phyloP scores from a whole-genome alignment of 2,797 vertebrate genomes.

The Rhinichthys osculus region DNA sequence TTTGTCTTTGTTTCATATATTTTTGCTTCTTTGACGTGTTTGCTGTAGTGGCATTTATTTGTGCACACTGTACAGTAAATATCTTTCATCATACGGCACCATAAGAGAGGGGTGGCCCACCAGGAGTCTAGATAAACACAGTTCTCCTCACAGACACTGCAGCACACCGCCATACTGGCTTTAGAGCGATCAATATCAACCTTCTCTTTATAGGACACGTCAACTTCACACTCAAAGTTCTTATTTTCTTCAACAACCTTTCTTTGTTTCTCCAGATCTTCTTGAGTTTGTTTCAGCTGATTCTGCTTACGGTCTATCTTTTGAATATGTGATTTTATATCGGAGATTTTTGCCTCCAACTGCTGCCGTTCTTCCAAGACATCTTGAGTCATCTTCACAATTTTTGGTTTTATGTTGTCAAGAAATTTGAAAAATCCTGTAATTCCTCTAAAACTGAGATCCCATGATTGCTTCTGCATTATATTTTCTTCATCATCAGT shows the following conservation, averaged over 20 bases:
- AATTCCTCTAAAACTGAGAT: neutral
- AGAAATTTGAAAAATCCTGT: neutral
- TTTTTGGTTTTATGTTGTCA: no score
- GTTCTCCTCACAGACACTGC: conserved; percentile 47
- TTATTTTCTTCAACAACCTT: accelerated
- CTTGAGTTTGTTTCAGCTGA: neutral
- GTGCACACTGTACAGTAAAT: no score
- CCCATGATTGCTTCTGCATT: accelerated
- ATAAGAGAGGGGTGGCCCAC: accelerated
- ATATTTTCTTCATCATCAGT: accelerated
- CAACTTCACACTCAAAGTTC: neutral
- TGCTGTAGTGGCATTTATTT: no score
- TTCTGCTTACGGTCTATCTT: accelerated
- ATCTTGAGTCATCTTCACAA: no score
- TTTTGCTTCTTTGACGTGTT: no score
- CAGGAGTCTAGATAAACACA: no score
- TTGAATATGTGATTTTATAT: accelerated
- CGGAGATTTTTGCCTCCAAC: no score
- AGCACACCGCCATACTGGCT: neutral
- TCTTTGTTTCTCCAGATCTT: accelerated
- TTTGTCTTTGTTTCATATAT: no score
- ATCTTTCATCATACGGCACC: accelerated
- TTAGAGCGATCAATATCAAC: neutral
- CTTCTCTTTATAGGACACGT: neutral
- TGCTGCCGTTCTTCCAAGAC: accelerated